Evolutionary conservation across 1,140 invertebrate species (phyloP), one percentile per base, ranked within the genome.

Genomic region (Gerris buenoi): DNA sequence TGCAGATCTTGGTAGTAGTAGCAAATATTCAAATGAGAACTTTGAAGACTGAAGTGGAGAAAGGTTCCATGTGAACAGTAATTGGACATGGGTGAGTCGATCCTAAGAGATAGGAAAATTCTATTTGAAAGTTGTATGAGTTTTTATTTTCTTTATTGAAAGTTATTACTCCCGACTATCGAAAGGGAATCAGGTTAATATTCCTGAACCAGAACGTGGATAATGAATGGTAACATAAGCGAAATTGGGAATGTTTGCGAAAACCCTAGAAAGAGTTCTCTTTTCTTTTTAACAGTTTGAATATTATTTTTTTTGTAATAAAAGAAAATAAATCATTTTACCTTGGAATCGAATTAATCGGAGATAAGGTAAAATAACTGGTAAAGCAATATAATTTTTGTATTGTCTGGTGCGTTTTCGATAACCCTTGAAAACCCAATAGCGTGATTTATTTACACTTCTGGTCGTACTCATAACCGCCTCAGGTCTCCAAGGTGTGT

Each of bases 1-100:
- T 85, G 85, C 85, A 89, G 87, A 90, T 90, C 86, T 89, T 89
- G 88, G 84, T 86, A 80, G 82, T 84, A 85, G 83, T 83, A 82
- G 80, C 80, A 84, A 83, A 81, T 82, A 83, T 78, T 80, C 78
- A 76, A 81, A 78, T 75, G 80, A 80, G 79, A 78, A 80, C 86
- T 84, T 88, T 84, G 85, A 88, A 85, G 86, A 87, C 86, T 87
- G 87, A 90, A 82, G 87, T 81, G 81, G 82, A 81, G 80, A 83
- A 90, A 86, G 87, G 88, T 89, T 91, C 87, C 88, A 85, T 86
- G 87, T 88, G 84, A 90, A 91, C 88, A 89, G 88, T 85, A 80
- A 82, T 92, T 90, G 88, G 81, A 87, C 85, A 87, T 85, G 87
- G 87, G 86, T 90, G 81, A 90, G 88, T 90, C 87, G 87, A 86